Conservation (phyloP, 2,797 vertebrate genomes). For the Xyrichtys novacula region DNA sequence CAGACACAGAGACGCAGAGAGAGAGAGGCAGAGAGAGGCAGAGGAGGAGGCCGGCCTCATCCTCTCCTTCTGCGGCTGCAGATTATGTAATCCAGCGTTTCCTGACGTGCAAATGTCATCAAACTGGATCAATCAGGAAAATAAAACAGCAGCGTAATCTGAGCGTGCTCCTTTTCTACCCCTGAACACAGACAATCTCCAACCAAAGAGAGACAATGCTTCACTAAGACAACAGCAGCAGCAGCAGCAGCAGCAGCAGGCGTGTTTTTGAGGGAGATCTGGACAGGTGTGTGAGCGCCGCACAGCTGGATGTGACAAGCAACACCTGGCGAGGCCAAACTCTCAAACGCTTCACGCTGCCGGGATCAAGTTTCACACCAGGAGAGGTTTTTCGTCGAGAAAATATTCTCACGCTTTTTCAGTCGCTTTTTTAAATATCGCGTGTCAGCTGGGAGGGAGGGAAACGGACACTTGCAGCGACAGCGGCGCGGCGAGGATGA, state of each 20-base stretch:
- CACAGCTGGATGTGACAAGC: slow-evolving; percentile 81
- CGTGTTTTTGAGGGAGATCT: slow-evolving; percentile 50
- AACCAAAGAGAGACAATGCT: no score
- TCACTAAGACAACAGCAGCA: no score
- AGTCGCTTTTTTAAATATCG: background rate
- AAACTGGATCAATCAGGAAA: background rate
- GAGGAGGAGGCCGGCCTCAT: background rate
- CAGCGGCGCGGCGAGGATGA: background rate
- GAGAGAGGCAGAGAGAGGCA: background rate
- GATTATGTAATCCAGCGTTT: slow-evolving; percentile 76
- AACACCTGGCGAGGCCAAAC: slow-evolving; percentile 81
- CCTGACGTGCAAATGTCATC: slow-evolving; percentile 50
- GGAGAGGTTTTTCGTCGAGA: slow-evolving; percentile 27
- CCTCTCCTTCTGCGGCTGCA: slow-evolving; percentile 29
- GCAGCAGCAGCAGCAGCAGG: no score
- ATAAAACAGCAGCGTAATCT: slow-evolving; percentile 48
- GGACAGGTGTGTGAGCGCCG: slow-evolving; percentile 65
- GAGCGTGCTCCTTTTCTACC: slow-evolving; percentile 24
- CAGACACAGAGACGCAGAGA: slow-evolving; percentile 6
- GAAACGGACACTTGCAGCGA: background rate
- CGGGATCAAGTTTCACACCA: slow-evolving; percentile 71
- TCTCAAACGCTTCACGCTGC: slow-evolving; percentile 70
- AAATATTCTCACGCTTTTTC: background rate
- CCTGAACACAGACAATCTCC: no score
- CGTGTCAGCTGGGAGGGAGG: background rate